Percentiles rank a stretch among this genome's conserved stretches.
Evolutionary conservation across 2,113 vertebrate species (phyloP).

Genomic region (Sula dactylatra): DNA sequence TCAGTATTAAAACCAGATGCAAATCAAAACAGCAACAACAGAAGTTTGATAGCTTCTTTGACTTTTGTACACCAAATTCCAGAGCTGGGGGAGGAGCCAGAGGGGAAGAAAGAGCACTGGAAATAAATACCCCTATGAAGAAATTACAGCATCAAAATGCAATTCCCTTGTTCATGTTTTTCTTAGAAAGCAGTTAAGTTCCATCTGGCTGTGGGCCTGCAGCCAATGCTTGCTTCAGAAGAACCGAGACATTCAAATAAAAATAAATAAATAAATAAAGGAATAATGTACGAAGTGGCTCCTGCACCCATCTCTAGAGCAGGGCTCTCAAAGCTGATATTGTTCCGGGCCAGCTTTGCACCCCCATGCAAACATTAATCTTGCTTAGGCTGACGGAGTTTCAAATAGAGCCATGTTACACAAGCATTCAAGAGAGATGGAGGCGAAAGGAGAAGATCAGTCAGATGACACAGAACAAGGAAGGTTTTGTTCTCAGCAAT

Average conservation of each 20-base stretch:
- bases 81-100: background rate
- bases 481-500: background rate
- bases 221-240: constrained; percentile 60
- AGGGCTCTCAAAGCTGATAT: constrained; percentile 5
- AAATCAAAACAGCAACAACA: background rate
- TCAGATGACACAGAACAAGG: constrained; percentile 23
- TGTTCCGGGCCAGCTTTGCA: background rate
- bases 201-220: constrained; percentile 56
- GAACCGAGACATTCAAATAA: constrained; percentile 51
- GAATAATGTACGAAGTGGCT: background rate
- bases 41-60: constrained; percentile 22
- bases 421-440: background rate
- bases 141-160: constrained; percentile 63
- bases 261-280: constrained; percentile 8
- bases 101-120: background rate
- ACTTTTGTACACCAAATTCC: constrained; percentile 35
- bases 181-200: constrained; percentile 75
- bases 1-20: constrained; percentile 17
- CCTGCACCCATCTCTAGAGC: background rate
- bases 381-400: background rate
- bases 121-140: constrained; percentile 54
- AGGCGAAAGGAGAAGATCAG: background rate
- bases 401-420: background rate
- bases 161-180: constrained; percentile 68
- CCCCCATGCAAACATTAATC: constrained; percentile 7